phyloP scores from a whole-genome alignment of 2,797 vertebrate genomes.

The Sternarchorhynchus goeldii region DNA sequence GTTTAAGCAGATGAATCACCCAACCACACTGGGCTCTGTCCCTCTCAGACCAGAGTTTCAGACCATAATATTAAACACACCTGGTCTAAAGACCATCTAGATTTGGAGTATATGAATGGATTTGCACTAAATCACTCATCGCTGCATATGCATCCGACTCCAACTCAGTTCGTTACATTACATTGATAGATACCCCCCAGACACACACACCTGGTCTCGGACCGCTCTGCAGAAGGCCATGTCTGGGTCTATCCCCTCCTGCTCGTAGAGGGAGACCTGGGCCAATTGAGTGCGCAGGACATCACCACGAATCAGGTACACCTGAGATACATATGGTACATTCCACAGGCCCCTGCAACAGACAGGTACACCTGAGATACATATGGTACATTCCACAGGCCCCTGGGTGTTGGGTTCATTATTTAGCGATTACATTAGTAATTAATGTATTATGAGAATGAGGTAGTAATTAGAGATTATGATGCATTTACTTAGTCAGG shows the following conservation, averaged over 20 bases:
- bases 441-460: background rate
- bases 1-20: no score
- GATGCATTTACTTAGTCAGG: no score
- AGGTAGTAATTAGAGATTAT: no score
- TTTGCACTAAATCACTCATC: no score
- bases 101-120: no score
- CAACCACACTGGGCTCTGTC: no score
- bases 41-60: no score
- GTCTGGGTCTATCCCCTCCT: slow-evolving; percentile 77
- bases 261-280: slow-evolving; percentile 72
- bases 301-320: slow-evolving; percentile 80
- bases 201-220: slow-evolving; percentile 77
- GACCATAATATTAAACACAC: no score
- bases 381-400: slow-evolving; percentile 89
- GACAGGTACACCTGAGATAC: background rate
- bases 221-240: slow-evolving; percentile 86
- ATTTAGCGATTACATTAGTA: no score
- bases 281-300: slow-evolving; percentile 74
- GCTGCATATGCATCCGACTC: no score
- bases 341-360: slow-evolving; percentile 83
- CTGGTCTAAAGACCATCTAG: background rate
- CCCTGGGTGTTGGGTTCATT: slow-evolving; percentile 62
- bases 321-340: slow-evolving; percentile 86
- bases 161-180: no score
- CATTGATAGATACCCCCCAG: background rate